These are phyloP conservation scores for Hyppa rectilinea DNA, from an alignment of 2,888 invertebrate species.

Conservation along the genomic window DNA sequence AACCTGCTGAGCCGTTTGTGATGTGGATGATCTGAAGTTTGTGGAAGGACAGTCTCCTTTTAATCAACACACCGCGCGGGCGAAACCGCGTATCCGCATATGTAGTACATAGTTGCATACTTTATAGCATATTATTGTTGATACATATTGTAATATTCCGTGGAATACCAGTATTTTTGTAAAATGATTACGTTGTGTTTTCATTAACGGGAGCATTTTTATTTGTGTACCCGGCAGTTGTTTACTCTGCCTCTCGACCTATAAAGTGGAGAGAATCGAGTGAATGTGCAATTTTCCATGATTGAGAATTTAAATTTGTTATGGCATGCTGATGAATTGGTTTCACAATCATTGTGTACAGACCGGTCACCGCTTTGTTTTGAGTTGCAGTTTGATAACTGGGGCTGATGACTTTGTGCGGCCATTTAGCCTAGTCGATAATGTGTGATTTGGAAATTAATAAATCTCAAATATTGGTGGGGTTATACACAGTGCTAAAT, in stretches of 20 bases:
- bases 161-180: conserved; percentile 50
- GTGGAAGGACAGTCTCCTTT: too few species aligned
- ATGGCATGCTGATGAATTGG: conserved; percentile 77
- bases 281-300: conserved; percentile 81
- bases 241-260: conserved; percentile 75
- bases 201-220: conserved; percentile 73
- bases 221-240: conserved; percentile 72
- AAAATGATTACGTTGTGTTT: conserved; percentile 72
- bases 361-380: conserved; percentile 39
- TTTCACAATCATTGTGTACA: conserved; percentile 72
- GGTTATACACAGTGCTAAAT: too few species aligned
- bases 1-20: too few species aligned
- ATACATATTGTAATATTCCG: conserved; percentile 12
- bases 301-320: conserved; percentile 82
- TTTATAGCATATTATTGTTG: conserved; percentile 26
- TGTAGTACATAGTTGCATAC: conserved; percentile 35
- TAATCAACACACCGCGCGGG: too few species aligned
- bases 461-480: background rate
- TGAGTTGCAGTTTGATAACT: conserved; percentile 23
- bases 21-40: too few species aligned
- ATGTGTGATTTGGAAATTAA: background rate
- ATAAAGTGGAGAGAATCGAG: conserved; percentile 74
- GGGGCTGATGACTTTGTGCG: conserved; percentile 14
- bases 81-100: too few species aligned
- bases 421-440: background rate